These are phyloP conservation scores for Drosophila phalerata DNA, from an alignment of 2,888 invertebrate genomes.

Conservation along the genomic window DNA sequence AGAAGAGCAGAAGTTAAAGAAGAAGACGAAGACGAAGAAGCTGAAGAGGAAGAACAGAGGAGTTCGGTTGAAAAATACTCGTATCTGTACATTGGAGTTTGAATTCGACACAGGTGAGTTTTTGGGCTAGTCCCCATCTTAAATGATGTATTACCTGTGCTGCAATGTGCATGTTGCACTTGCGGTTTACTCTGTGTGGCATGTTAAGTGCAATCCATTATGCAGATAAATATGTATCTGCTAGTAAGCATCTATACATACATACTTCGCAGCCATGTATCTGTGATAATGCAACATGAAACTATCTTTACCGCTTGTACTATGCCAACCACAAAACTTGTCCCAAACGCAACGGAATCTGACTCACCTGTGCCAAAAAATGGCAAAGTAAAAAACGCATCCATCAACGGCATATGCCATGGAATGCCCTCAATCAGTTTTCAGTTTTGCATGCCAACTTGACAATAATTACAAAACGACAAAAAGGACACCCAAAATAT, in stretches of 20 bases:
- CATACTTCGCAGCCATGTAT: slow-evolving; percentile 1
- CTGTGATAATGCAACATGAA: slow-evolving; percentile 11
- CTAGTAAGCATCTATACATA: slow-evolving; percentile 14
- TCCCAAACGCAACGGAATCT: slow-evolving; percentile 5
- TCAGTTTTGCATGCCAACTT: slow-evolving; percentile 34
- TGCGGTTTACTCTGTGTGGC: slow-evolving; percentile 66
- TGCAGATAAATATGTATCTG: slow-evolving; percentile 63
- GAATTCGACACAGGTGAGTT: slow-evolving; percentile 66
- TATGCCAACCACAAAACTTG: slow-evolving; percentile 22
- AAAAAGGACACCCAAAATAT: not conserved
- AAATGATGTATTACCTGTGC: slow-evolving; percentile 76
- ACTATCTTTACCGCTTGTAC: slow-evolving; percentile 23
- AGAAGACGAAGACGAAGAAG: slow-evolving; percentile 9
- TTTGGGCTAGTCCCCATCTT: slow-evolving; percentile 24
- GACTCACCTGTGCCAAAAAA: slow-evolving; percentile 26
- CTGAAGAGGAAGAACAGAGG: slow-evolving; percentile 4
- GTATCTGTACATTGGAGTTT: slow-evolving; percentile 28
- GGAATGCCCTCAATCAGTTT: slow-evolving; percentile 48
- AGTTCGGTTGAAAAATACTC: slow-evolving; percentile 11
- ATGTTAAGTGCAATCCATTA: slow-evolving; percentile 82
- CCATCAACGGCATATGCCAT: slow-evolving; percentile 27
- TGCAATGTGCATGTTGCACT: slow-evolving; percentile 52
- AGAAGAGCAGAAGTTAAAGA: slow-evolving; percentile 16
- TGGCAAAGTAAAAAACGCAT: slow-evolving; percentile 16
- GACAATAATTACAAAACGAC: slow-evolving; percentile 28